These are phyloP conservation scores for Morone saxatilis DNA, from an alignment of 2,113 vertebrate genomes.

Conservation along the genomic window DNA sequence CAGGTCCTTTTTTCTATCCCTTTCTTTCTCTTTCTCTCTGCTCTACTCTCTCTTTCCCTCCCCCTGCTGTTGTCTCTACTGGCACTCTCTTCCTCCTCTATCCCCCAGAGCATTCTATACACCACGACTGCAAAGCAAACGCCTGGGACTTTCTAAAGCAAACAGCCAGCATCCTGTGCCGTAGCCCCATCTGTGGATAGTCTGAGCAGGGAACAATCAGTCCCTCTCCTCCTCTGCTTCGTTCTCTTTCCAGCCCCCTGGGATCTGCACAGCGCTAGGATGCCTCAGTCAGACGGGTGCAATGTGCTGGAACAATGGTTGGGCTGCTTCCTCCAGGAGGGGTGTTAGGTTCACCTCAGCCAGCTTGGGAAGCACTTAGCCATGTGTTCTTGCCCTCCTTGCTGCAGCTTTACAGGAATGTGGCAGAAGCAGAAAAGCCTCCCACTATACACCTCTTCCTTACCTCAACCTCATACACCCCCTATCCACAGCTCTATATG, in stretches of 20 bases:
- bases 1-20: slow-evolving; percentile 66
- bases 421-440: slow-evolving; percentile 55
- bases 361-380: slow-evolving; percentile 77
- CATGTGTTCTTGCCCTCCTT: slow-evolving; percentile 63
- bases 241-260: slow-evolving; percentile 68
- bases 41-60: slow-evolving; percentile 43
- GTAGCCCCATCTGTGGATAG: slow-evolving; percentile 82
- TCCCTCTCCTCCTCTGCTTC: slow-evolving; percentile 75
- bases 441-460: slow-evolving; percentile 24
- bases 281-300: slow-evolving; percentile 81
- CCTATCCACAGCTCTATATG: slow-evolving; percentile 5
- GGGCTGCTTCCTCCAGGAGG: slow-evolving; percentile 70
- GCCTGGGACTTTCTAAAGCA: slow-evolving; percentile 82
- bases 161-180: slow-evolving; percentile 81
- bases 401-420: slow-evolving; percentile 66
- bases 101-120: slow-evolving; percentile 74
- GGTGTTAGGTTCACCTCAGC: slow-evolving; percentile 78
- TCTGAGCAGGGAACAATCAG: slow-evolving; percentile 80
- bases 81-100: slow-evolving; percentile 63
- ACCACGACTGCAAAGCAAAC: slow-evolving; percentile 75
- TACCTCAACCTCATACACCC: slow-evolving; percentile 22
- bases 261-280: slow-evolving; percentile 72
- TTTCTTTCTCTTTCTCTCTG: slow-evolving; percentile 52
- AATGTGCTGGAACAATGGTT: slow-evolving; percentile 82
- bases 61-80: slow-evolving; percentile 77